These are phyloP conservation scores for Petromus typicus DNA, from an alignment of 2,113 vertebrate genomes.

Conservation along the genomic window DNA sequence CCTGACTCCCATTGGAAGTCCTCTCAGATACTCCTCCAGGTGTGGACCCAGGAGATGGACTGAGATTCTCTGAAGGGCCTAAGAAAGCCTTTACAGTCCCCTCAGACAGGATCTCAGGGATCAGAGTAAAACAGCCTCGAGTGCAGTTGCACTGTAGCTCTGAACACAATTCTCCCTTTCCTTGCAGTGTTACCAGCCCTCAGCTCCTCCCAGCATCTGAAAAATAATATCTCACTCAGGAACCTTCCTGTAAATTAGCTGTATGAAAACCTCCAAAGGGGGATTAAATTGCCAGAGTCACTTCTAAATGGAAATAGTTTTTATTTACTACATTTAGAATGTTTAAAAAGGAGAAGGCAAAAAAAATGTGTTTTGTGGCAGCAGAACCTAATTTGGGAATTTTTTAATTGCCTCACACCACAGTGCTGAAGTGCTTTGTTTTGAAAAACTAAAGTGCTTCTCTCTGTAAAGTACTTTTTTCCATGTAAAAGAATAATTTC, in stretches of 20 bases:
- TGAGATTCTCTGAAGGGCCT: not conserved
- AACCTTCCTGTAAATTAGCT: slow-evolving; percentile 1
- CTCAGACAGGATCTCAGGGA: not conserved
- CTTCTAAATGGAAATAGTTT: not conserved
- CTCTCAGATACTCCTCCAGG: not conserved
- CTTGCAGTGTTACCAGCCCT: not conserved
- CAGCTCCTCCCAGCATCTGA: not conserved
- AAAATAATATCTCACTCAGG: not conserved
- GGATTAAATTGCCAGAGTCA: not conserved
- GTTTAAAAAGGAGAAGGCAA: not conserved
- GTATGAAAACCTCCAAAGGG: not conserved
- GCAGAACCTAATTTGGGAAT: not conserved
- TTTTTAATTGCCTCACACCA: not conserved
- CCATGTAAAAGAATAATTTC: not conserved
- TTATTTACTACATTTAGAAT: not conserved
- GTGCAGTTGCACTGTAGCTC: not conserved
- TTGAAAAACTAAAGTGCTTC: not conserved
- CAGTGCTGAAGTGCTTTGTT: not conserved
- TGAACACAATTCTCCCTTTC: not conserved
- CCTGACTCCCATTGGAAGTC: slow-evolving; percentile 2
- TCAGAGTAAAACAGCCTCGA: not conserved
- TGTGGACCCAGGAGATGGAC: not conserved
- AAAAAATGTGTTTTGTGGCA: not conserved
- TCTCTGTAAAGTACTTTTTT: not conserved
- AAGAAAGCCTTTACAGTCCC: not conserved